Percentiles rank a stretch among this genome's conserved stretches.
Conservation (phyloP, 2,113 vertebrate genomes). For the Ictalurus furcatus region DNA sequence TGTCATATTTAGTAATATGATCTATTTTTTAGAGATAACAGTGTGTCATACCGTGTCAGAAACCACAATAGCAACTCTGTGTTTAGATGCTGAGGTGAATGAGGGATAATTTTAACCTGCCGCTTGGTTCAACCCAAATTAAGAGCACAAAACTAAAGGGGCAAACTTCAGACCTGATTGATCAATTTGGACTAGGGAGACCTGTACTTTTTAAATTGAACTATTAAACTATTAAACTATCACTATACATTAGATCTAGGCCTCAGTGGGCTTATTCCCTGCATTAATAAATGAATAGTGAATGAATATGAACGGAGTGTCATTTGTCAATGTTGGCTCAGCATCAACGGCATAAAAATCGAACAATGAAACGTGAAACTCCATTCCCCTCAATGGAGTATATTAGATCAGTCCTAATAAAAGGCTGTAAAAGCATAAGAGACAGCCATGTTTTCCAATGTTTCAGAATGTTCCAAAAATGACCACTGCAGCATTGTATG, state of each 20-base stretch:
- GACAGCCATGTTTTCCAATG: neutral
- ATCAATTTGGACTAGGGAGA: neutral
- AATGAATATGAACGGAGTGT: neutral
- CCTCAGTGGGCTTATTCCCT: neutral
- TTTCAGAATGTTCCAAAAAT: slow-evolving; percentile 14
- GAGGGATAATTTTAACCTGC: neutral
- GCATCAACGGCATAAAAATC: neutral
- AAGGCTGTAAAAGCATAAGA: slow-evolving; percentile 6
- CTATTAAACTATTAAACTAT: neutral
- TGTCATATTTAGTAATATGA: neutral
- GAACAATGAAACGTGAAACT: neutral
- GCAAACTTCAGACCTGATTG: neutral
- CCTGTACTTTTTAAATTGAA: neutral
- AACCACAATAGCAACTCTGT: neutral
- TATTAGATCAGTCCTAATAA: neutral
- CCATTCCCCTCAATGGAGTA: neutral
- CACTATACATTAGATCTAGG: neutral
- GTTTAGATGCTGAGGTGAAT: neutral
- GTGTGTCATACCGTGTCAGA: neutral
- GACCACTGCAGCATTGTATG: slow-evolving; percentile 16
- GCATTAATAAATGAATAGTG: neutral
- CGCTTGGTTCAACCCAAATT: neutral
- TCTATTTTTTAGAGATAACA: neutral
- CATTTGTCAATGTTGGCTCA: neutral
- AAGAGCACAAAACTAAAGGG: neutral